A percentile compares a stretch with the other conserved stretches of the same genome.
Conservation (phyloP, 2,113 vertebrate genomes). For the Silurus glanis region DNA sequence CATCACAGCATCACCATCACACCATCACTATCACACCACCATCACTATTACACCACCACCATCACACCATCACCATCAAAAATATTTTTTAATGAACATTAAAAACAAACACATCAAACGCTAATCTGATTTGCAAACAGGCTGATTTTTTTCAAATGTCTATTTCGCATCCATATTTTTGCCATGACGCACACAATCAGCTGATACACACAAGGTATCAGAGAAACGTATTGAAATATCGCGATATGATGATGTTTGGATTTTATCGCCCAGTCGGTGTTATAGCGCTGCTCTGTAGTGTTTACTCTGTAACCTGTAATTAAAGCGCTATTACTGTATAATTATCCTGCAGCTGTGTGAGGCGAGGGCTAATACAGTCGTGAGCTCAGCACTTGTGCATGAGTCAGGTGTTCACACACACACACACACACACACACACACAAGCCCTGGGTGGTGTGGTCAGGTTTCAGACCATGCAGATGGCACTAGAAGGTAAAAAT, state of each 20-base stretch:
- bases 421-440: conserved; percentile 5
- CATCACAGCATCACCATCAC: too few species aligned
- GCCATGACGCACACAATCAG: too few species aligned
- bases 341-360: neutral
- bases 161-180: too few species aligned
- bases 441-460: conserved; percentile 1
- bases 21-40: too few species aligned
- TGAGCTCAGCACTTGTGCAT: conserved; percentile 24
- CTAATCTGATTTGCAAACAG: too few species aligned
- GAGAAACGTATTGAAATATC: neutral
- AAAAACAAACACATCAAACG: too few species aligned
- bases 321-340: neutral
- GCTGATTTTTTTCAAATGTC: too few species aligned
- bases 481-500: conserved; percentile 44
- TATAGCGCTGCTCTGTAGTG: too few species aligned
- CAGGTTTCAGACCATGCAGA: conserved; percentile 40
- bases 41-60: too few species aligned
- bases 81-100: too few species aligned
- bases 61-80: too few species aligned
- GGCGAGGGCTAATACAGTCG: neutral
- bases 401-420: conserved; percentile 23
- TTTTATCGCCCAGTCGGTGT: neutral
- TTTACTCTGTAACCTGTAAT: neutral
- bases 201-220: neutral
- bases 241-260: neutral